A percentile compares a stretch with the other conserved stretches of the same genome.
phyloP scores from a whole-genome alignment of 2,113 vertebrate genomes.

The Holacanthus passer region DNA sequence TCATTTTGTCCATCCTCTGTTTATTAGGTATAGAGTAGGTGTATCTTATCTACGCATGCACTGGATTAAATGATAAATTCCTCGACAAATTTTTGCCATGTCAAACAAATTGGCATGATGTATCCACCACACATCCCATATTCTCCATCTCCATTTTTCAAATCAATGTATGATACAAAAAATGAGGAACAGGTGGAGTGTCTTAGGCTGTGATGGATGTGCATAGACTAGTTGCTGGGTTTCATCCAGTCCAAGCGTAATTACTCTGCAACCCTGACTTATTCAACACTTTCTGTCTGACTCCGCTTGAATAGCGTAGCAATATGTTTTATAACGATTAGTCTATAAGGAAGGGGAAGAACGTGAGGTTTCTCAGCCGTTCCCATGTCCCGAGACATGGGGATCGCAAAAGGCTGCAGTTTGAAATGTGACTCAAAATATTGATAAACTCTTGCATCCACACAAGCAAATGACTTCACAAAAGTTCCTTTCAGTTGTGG shows the following conservation, averaged over 20 bases:
- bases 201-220: conserved; percentile 71
- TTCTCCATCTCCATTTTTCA: conserved; percentile 56
- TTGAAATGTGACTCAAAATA: conserved; percentile 8
- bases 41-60: neutral
- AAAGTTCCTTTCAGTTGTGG: conserved; percentile 6
- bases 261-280: conserved; percentile 70
- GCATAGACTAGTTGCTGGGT: conserved; percentile 58
- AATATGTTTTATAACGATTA: conserved; percentile 53
- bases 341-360: conserved; percentile 19
- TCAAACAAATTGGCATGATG: conserved; percentile 57
- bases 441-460: conserved; percentile 14
- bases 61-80: conserved; percentile 32
- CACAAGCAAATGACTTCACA: conserved; percentile 18
- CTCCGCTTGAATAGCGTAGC: conserved; percentile 52
- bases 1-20: neutral
- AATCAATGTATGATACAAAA: conserved; percentile 57
- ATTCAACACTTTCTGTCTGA: conserved; percentile 70
- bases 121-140: conserved; percentile 5
- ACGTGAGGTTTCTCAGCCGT: conserved; percentile 9
- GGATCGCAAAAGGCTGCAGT: neutral
- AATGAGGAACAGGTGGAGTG: conserved; percentile 56
- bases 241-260: conserved; percentile 59
- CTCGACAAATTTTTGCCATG: conserved; percentile 38
- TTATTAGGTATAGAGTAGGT: neutral
- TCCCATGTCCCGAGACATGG: conserved; percentile 17